Base-by-base conservation (phyloP, 2,888 invertebrate species). In the Pocota personata region DNA sequence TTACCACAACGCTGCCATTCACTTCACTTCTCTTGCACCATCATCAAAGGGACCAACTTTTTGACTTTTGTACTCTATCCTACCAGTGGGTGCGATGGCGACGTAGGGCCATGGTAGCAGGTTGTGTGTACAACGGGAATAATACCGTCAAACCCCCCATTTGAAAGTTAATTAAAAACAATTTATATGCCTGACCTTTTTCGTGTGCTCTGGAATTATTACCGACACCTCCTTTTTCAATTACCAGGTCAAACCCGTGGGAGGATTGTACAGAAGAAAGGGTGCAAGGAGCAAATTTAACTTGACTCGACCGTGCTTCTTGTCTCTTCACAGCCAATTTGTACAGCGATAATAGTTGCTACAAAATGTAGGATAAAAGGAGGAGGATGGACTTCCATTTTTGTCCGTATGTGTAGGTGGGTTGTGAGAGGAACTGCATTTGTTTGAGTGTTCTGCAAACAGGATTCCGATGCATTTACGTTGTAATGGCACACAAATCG, bases 161-260 rank as follows among this genome's bases (percentile, higher is more conserved):
- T 82, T 82, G 50, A 72, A 77, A 82, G 76, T 82, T 82, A 82
- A 82, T 82, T 82, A 82, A 82, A 82, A 77, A 50, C 82, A 77
- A 72, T 82, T 82, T 82, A 72, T 72, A 71, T 72, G 64, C 27
- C 82, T 71, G 82, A 76, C 82, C 77, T 69, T 82, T 60, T 77
- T 72, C 58, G 72, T 62, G 69, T 43, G 40, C 37, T 71, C 32
- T 10, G 43, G 66, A 72, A 77, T 82, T 66, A 77, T 77, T 57
- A 40, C 50, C 64, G 46, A 37, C 40, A 35, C 60, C 57, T 58
- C 60, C 80, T 35, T 73, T 73, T 75, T 82, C 80, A 82, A 75
- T 73, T 80, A 80, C 73, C 66, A 58, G 64, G 64, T 35, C 32
- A 57, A 64, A 46, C n/a, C 43, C 71, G 19, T 7, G 16, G 7